Evolutionary conservation across 2,797 vertebrate genomes (phyloP), one percentile per base, ranked within the genome.

Genomic region (Balearica regulorum): DNA sequence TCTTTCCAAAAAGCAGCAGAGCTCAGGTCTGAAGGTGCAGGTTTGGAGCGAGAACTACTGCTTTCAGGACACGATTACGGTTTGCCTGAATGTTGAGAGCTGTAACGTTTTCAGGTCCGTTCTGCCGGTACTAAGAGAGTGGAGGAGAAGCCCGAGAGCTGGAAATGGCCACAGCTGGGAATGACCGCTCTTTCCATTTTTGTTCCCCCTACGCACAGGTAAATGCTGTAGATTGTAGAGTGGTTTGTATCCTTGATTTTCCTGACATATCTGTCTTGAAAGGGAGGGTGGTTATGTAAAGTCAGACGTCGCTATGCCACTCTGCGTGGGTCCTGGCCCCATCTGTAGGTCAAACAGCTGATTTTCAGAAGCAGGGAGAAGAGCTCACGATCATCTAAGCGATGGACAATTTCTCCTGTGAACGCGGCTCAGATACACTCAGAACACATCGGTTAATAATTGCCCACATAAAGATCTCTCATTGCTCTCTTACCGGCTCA

Each of bases 171-270:
- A 33, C 95, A 95, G 86, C 57, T 96, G 96, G 95, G 77, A 95
- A 95, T 94, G 96, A 97, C 87, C 82, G 76, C 90, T 91, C 82
- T 96, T 97, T 94, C 92, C 88, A 88, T 95, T 90, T 90, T 85
- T 94, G 94, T 97, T 97, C 96, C 87, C 94, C 93, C 64, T 94
- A 94, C n/a, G 46, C 96, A 87, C 98, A 98, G 97, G 97, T 98
- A 98, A 98, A 96, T 96, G 90, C 94, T 94, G 71, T 90, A 92
- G 61, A 82, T 87, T 86, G 94, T 93, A 95, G 22, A 75, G 93
- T 94, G 58, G 28, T 94, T 91, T 83, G 78, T 80, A 70, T 91
- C 65, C 78, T 83, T 91, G 77, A 87, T 57, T 48, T 87, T 92
- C 60, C 70, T 87, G 64, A 35, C 95, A 82, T 12, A 21, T 12